Evolutionary conservation across 2,797 vertebrate species (phyloP), one percentile per base, ranked within the genome.

Genomic region (Sandelia bainsii): DNA sequence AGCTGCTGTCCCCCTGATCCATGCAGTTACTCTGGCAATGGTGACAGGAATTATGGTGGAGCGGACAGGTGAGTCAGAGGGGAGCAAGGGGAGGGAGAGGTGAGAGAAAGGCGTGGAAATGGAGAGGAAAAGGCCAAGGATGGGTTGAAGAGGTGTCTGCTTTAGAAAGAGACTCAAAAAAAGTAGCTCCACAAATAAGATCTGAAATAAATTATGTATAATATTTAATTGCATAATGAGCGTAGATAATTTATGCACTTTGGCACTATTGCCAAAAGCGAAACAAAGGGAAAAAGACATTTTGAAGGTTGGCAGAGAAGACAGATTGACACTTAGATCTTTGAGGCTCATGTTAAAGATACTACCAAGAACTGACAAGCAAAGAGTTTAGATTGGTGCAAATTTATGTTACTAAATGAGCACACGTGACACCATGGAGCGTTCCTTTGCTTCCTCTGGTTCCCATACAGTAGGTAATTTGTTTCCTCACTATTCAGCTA

Each of bases 1-100:
- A 92, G 92, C 89, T 90, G 89, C 91, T 92, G 91, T 91, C 92
- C 87, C 76, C 71, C 84, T 92, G 92, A 93, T 92, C 89, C 87
- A 90, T 90, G 87, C 84, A 83, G 81, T 87, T 83, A 79, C 88
- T 85, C 82, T 84, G 77, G 89, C 86, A 79, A 44, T 76, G 83
- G 81, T 87, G 91, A 91, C 87, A 89, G 86, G 90, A 92, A 91
- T 92, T 87, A 93, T 91, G 89, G 91, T 53, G 68, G 75, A 83
- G 87, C 86, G 81, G 92, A 86, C 86, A 90, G 90, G 91, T 91
- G 88, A 90, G 87, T 89, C 89, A 87, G 81, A 77, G 72, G 79
- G 87, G 81, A 80, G 54, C 10, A 3, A 23, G 12, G 50, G 77
- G 32, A 27, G 54, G 39, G 46, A 53, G 75, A 58, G 45, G 49